These are phyloP conservation scores for Arion vulgaris DNA, from an alignment of 1,140 invertebrate genomes.

Conservation along the genomic window DNA sequence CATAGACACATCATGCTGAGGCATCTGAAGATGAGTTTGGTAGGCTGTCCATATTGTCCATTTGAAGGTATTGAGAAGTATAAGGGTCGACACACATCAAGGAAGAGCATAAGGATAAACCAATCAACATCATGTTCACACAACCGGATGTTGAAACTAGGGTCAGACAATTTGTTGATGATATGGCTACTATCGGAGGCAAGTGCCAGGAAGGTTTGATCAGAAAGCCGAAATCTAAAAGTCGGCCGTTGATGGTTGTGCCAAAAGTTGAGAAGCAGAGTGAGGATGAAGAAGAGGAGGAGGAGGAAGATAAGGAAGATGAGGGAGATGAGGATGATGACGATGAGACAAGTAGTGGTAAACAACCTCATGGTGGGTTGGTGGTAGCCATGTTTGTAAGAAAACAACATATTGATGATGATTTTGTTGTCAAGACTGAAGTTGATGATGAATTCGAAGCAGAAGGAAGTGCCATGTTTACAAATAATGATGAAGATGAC, in stretches of 20 bases:
- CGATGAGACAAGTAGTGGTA: background rate
- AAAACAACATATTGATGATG: conserved; percentile 26
- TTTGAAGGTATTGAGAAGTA: conserved; percentile 49
- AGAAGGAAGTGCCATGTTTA: background rate
- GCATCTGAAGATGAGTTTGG: conserved; percentile 48
- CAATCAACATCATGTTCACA: conserved; percentile 37
- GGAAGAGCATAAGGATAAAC: conserved; percentile 43
- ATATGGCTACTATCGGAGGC: conserved; percentile 32
- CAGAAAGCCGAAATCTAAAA: conserved; percentile 1
- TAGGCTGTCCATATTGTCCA: conserved; percentile 47
- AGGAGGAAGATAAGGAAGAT: conserved; percentile 21
- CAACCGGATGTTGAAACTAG: conserved; percentile 38
- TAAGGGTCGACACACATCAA: conserved; percentile 46
- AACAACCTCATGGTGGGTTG: background rate
- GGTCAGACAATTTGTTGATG: conserved; percentile 43
- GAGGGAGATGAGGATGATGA: conserved; percentile 10
- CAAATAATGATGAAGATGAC: conserved; percentile 12
- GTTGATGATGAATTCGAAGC: conserved; percentile 30
- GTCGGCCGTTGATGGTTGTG: background rate
- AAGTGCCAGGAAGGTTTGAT: background rate
- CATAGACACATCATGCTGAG: conserved; percentile 51
- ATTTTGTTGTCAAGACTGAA: conserved; percentile 35
- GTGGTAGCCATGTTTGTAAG: conserved; percentile 45
- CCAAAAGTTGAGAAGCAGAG: conserved; percentile 25
- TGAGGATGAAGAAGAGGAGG: conserved; percentile 4